Evolutionary conservation across 2,797 vertebrate species (phyloP).

Genomic region (Pipistrellus pygmaeus): DNA sequence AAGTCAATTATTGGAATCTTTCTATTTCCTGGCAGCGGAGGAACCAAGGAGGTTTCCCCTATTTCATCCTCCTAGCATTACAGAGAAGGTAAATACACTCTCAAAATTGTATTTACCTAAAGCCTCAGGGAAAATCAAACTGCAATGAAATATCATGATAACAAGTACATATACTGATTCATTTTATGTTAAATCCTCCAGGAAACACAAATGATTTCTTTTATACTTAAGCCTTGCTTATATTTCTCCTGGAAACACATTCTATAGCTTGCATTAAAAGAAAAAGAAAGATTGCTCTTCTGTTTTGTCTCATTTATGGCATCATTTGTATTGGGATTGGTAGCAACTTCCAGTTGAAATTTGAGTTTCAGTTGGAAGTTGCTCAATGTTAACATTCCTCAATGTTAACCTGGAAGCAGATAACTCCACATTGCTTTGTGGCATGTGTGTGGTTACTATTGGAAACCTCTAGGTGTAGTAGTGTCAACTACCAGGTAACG

Average conservation of each 20-base stretch:
- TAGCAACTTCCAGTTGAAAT: not conserved
- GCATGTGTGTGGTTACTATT: not conserved
- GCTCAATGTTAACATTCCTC: no score
- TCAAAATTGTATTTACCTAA: constrained; percentile 32
- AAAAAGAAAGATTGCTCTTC: not conserved
- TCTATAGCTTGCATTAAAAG: not conserved
- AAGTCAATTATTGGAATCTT: not conserved
- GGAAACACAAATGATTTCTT: not conserved
- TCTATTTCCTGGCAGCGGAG: not conserved
- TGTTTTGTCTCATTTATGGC: not conserved
- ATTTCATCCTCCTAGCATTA: not conserved
- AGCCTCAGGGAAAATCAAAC: not conserved
- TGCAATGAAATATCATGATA: not conserved
- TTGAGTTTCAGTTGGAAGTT: not conserved
- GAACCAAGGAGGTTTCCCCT: not conserved
- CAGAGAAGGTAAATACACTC: no score
- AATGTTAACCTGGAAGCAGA: not conserved
- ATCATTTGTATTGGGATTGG: constrained; percentile 15
- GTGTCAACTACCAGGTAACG: not conserved
- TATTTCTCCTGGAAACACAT: constrained; percentile 32
- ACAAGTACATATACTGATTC: not conserved
- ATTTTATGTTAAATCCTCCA: not conserved
- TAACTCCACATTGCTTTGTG: not conserved
- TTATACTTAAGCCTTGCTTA: not conserved
- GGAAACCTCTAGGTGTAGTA: not conserved